A percentile compares a stretch with the other conserved stretches of the same genome.
Evolutionary conservation across 2,797 vertebrate genomes (phyloP).

Genomic region (Hapalemur alaotrensis): DNA sequence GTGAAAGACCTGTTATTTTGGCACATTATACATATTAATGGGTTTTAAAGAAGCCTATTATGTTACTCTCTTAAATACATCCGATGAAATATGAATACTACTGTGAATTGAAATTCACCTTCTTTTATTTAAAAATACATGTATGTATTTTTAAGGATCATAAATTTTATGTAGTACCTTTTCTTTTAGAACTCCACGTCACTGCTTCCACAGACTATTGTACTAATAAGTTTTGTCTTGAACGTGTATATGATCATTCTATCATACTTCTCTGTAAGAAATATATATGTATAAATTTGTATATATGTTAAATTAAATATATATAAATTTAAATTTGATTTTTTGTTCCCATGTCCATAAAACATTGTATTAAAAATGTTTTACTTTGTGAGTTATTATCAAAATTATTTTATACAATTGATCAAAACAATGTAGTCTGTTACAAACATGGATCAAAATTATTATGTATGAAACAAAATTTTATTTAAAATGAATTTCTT

Average conservation of each 20-base stretch:
- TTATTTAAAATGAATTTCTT: slow-evolving; percentile 9
- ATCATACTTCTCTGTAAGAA: not conserved
- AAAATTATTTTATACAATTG: not conserved
- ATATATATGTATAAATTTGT: not conserved
- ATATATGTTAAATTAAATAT: not conserved
- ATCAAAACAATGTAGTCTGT: not conserved
- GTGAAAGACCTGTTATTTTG: not conserved
- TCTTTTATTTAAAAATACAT: not conserved
- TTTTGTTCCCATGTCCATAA: not conserved
- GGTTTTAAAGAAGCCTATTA: not conserved
- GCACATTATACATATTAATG: not conserved
- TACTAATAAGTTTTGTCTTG: not conserved
- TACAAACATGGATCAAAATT: not conserved
- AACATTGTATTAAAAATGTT: not conserved
- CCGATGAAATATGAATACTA: not conserved
- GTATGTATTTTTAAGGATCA: not conserved
- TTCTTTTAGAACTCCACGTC: not conserved
- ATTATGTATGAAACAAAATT: not conserved
- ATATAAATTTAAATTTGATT: not conserved
- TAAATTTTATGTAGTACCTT: not conserved
- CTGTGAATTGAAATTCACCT: not conserved
- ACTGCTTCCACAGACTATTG: not conserved
- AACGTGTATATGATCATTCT: not conserved
- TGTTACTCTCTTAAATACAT: not conserved
- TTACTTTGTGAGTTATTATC: not conserved